These are phyloP conservation scores for Umimayanthus kanabou DNA, from an alignment of 92 coral and sea anemone species.

Conservation along the genomic window DNA sequence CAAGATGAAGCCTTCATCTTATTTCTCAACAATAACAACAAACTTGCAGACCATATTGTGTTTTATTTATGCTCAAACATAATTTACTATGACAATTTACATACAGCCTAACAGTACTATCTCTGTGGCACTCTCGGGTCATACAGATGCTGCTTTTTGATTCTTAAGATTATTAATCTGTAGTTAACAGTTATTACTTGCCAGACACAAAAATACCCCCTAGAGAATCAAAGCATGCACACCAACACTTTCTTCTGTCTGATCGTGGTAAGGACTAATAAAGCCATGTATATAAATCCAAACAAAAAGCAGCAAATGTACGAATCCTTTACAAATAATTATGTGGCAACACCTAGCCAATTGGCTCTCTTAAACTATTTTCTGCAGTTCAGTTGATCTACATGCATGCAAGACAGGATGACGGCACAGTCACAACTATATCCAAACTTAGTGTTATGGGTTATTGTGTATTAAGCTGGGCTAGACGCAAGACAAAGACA, in stretches of 20 bases:
- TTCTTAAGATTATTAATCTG: neutral
- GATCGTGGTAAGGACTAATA: neutral
- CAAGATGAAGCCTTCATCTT: neutral
- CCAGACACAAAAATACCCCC: conserved; percentile 18
- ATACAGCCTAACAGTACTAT: neutral
- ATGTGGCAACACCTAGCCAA: neutral
- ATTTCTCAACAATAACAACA: neutral
- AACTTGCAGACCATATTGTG: conserved; percentile 23
- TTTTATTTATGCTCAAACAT: conserved; percentile 24
- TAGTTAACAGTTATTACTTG: neutral
- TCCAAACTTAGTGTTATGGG: neutral
- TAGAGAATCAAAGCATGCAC: neutral
- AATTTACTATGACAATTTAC: conserved; percentile 15
- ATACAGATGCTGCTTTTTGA: conserved; percentile 19
- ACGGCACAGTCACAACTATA: neutral
- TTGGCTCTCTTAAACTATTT: conserved; percentile 8
- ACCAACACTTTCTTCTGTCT: neutral
- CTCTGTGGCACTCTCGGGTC: neutral
- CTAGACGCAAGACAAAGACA: conserved; percentile 14
- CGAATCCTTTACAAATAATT: neutral
- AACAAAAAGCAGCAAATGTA: conserved; percentile 33
- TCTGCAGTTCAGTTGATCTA: conserved; percentile 11
- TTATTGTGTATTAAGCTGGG: neutral
- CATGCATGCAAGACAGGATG: conserved; percentile 1
- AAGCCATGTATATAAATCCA: neutral